Percentiles rank a stretch among this genome's conserved stretches.
Conservation (phyloP, 2,113 vertebrate genomes). For the Peromyscus polionotus region DNA sequence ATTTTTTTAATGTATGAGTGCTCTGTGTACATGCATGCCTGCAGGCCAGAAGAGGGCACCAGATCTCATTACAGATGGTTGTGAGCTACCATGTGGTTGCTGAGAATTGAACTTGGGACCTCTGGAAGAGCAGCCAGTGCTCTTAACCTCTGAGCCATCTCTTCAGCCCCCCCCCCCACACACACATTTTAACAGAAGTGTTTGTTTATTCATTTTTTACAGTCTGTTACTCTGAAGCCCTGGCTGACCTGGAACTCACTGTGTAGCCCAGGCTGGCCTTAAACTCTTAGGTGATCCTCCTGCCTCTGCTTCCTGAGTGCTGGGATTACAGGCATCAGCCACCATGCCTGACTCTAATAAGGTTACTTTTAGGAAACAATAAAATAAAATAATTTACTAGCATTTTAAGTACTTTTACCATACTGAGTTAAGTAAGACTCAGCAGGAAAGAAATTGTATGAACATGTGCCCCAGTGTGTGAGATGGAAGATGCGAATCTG, state of each 20-base stretch:
- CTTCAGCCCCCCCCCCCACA: neutral
- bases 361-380: slow-evolving; percentile 34
- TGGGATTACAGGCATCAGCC: neutral
- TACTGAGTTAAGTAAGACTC: slow-evolving; percentile 31
- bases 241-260: neutral
- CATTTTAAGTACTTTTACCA: slow-evolving; percentile 17
- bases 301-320: neutral
- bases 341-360: neutral
- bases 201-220: neutral
- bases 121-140: neutral
- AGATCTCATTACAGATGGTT: neutral
- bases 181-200: neutral
- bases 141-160: neutral
- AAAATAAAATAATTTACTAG: slow-evolving; percentile 6
- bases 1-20: neutral
- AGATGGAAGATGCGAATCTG: neutral
- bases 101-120: neutral
- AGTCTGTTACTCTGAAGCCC: neutral
- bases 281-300: neutral
- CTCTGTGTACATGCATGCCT: neutral
- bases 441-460: slow-evolving; percentile 22
- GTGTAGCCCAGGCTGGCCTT: neutral
- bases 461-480: neutral
- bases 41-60: neutral
- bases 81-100: neutral